Base-by-base conservation (phyloP, 2,797 vertebrate species). In the Falco concolor region DNA sequence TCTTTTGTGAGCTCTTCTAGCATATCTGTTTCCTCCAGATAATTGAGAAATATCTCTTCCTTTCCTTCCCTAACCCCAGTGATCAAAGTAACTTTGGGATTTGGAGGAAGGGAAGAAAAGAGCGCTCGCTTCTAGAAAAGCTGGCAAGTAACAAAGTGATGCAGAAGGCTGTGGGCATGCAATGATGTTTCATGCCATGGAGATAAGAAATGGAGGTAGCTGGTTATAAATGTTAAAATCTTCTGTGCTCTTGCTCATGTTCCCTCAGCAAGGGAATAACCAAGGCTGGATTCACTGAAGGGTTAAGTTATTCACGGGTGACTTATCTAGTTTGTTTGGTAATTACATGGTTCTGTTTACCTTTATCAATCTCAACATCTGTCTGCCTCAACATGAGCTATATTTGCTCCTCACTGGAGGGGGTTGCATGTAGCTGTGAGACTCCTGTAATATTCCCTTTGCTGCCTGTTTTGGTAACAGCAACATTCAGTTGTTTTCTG, bases 1-100 rank as follows among this genome's bases (percentile, higher is more conserved):
- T 94, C 86, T 94, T 95, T 92, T 87, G 84, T 94, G 84, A 95
- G 84, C 75, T 94, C 86, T 92, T 93, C 74, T 92, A 92, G 63
- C 84, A 73, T 47, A 73, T 88, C 91, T 97, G 94, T 95, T 96
- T 97, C 93, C 94, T 96, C 86, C 49, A 94, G 96, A 96, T 97
- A 96, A 93, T 93, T 93, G 79, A 82, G 69, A 91, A 93, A 83
- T 84, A 50, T 27, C 60, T 95, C 84, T 96, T 95, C 90, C 85
- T 45, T 97, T 96, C 95, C 88, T 93, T 92, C 89, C 83, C 92
- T 82, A 83, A 74, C 28, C 20, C 28, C 52, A 67, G 36, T 67
- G 63, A 92, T 90, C 83, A 65, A 78, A 93, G 90, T 76, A 90
- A 63, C 59, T 6, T 3, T 21, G 30, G 81, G 77, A 76, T 94